Evolutionary conservation across 2,113 vertebrate species (phyloP).

Genomic region (Sterrhoptilus dennistouni): DNA sequence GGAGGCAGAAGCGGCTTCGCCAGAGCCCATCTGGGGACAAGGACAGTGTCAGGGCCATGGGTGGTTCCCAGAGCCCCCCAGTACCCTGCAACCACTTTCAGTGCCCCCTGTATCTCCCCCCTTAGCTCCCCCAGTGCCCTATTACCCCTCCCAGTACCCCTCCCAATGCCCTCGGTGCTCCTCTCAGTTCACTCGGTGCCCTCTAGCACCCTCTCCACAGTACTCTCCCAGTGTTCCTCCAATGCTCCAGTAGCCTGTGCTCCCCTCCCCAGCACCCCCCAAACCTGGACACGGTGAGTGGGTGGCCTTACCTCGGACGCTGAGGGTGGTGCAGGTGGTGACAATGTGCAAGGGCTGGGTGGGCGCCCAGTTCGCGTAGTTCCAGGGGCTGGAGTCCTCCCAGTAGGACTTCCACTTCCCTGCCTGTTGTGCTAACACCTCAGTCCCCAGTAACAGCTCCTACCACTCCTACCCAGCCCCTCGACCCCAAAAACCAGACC

Average conservation of each 20-base stretch:
- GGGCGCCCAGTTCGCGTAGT: not conserved
- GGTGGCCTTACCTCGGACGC: not conserved
- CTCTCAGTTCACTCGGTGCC: not conserved
- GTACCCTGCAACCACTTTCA: not conserved
- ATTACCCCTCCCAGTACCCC: no score
- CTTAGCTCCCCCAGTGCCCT: not conserved
- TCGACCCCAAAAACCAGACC: not conserved
- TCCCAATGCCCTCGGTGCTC: not conserved
- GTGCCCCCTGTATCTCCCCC: not conserved
- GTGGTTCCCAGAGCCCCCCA: no score
- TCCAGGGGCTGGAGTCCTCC: not conserved
- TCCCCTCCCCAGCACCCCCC: no score
- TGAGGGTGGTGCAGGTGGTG: not conserved
- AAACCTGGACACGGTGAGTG: fast-evolving
- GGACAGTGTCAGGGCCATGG: not conserved
- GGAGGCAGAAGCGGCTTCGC: not conserved
- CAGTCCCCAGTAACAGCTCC: not conserved
- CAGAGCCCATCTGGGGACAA: not conserved
- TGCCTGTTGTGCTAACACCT: not conserved
- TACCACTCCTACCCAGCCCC: no score
- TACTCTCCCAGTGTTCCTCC: no score
- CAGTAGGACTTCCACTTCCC: not conserved
- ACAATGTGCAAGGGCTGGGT: fast-evolving
- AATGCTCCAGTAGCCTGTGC: not conserved
- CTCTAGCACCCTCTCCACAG: no score